phyloP scores from a whole-genome alignment of 2,888 invertebrate genomes.

The Bombylius major region DNA sequence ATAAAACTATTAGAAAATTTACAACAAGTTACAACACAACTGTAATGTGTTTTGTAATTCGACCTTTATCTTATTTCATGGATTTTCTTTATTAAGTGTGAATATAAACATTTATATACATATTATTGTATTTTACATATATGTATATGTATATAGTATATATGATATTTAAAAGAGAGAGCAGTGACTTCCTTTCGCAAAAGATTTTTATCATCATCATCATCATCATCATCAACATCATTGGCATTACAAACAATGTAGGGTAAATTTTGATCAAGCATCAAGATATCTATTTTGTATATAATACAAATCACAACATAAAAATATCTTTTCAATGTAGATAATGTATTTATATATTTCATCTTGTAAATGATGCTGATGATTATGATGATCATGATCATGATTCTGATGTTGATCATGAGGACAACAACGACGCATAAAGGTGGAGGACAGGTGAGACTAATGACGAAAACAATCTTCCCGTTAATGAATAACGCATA shows the following conservation, averaged over 20 bases:
- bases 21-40: too few species aligned
- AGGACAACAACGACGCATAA: too few species aligned
- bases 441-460: not conserved
- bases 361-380: too few species aligned
- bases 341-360: too few species aligned
- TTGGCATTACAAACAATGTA: not conserved
- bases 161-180: not conserved
- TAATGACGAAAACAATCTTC: not conserved
- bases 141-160: not conserved
- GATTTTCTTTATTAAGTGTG: constrained; percentile 1
- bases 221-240: not conserved
- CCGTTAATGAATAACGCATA: not conserved
- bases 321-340: too few species aligned
- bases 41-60: not conserved
- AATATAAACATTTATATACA: not conserved
- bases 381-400: too few species aligned
- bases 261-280: not conserved
- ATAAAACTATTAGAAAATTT: too few species aligned
- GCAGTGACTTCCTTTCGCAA: not conserved
- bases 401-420: too few species aligned
- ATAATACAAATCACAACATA: too few species aligned
- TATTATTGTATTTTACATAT: too few species aligned
- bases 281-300: too few species aligned
- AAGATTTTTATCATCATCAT: not conserved
- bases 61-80: not conserved